Base-by-base conservation (phyloP, 2,888 invertebrate species). In the Luperina testacea region DNA sequence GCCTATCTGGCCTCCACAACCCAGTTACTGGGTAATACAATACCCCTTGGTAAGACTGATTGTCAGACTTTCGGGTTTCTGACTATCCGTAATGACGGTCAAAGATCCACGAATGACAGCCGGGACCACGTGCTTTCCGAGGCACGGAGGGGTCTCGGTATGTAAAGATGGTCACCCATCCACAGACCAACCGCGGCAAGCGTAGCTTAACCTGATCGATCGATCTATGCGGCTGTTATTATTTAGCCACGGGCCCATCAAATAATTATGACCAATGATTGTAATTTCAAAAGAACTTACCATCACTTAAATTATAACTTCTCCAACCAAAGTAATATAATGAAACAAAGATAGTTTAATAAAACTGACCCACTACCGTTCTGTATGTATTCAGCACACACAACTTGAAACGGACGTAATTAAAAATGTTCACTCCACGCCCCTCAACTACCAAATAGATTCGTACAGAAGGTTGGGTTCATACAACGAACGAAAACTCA, bases 371-470 rank as follows among this genome's bases (percentile, higher is more conserved):
- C 27, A 57, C 42, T 15, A 38, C 53, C 65, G 32, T 72, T 76
- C 24, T 15, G n/a, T 71, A 80, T 87, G 77, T 87, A 85, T 85
- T 85, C 71, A 75, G 42, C 64, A n/a, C 20, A 45, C 61, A 53
- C 24, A 45, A 51, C 51, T 74, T 32, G 53, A 61, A 68, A 81
- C 72, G 78, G 85, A 72, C 24, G 85, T 78, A 81, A 85, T 85
- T 85, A 87, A 88, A 85, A 78, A 75, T 53, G 64, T 74, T 61
- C 61, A 74, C n/a, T 8, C 24, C 20, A 17, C n/a, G 9, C 32
- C 42, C 11, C 48, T 38, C n/a, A 8, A 11, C 11, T 45, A 45
- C 20, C 13, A 20, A 64, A 9, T 9, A 53, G 24, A 24, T 5
- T 24, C 0, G 1, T 2, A 9, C 63, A 77, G 53, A 78, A 77